phyloP scores from a whole-genome alignment of 2,888 invertebrate genomes.

The Drosophila falleni region DNA sequence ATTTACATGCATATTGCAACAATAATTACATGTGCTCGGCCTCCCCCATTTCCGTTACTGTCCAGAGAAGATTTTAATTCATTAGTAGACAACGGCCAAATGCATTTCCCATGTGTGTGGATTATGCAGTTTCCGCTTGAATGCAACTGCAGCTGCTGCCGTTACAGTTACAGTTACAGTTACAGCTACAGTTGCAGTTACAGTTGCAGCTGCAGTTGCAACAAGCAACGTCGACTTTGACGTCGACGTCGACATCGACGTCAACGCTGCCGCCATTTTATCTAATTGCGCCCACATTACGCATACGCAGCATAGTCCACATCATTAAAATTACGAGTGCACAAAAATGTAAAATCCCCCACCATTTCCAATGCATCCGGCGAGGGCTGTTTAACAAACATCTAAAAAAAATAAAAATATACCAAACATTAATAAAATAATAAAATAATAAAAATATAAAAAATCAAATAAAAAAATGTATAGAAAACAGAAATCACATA shows the following conservation, averaged over 20 bases:
- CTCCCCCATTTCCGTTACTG: slow-evolving; percentile 35
- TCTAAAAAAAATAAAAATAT: no score
- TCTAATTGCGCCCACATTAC: slow-evolving; percentile 77
- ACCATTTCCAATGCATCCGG: slow-evolving; percentile 3
- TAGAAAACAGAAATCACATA: background rate
- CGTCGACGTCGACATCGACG: slow-evolving; percentile 15
- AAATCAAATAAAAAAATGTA: background rate
- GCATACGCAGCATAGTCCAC: slow-evolving; percentile 73
- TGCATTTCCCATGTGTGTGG: slow-evolving; percentile 78
- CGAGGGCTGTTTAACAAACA: slow-evolving; percentile 15
- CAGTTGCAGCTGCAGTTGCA: slow-evolving; percentile 26
- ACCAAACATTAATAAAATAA: background rate
- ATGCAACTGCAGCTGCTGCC: slow-evolving; percentile 68
- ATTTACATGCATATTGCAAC: slow-evolving; percentile 63
- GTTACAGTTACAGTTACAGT: slow-evolving; percentile 19
- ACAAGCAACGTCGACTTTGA: slow-evolving; percentile 37
- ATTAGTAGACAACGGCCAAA: slow-evolving; percentile 80
- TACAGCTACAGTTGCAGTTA: slow-evolving; percentile 16
- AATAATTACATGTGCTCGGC: slow-evolving; percentile 73
- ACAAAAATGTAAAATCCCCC: slow-evolving; percentile 48
- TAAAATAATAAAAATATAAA: no score
- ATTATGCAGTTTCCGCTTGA: slow-evolving; percentile 81
- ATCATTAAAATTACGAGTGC: slow-evolving; percentile 75
- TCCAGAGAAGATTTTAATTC: slow-evolving; percentile 81
- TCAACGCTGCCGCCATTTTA: slow-evolving; percentile 66